Base-by-base conservation (phyloP, 1,140 invertebrate species). In the Thaumatotibia leucotreta region DNA sequence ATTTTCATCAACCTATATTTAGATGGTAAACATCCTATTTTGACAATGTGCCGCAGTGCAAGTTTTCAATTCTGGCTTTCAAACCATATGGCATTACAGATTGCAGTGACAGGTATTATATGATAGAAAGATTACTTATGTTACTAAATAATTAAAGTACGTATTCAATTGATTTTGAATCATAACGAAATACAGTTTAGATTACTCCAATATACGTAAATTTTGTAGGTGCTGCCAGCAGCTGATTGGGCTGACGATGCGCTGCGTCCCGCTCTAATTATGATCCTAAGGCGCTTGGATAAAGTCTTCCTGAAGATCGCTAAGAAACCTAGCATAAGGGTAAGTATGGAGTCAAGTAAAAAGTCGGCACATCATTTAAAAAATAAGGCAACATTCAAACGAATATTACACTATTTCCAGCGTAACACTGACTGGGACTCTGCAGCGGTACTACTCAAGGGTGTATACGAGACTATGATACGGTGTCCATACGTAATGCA, bases 271-370 rank as follows among this genome's bases (percentile, higher is more conserved):
- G 96, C 98, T 0, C 91, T 99, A 0, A 97, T 97, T 27, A 96
- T 97, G 69, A 97, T 99, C 68, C 91, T 99, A 1, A 92, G 98
- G 22, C 92, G 99, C 69, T 92, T 99, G 1, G 99, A 99, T 83
- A 98, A 99, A 90, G 98, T 99, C 0, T 99, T 99, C 81, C 94
- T 95, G 29, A 99, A 99, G 91, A 98, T 99, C 69, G 97, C 97
- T 39, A 99, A 99, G 86, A 99, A 99, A 86, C 94, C 96, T 11
- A 96, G 96, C 9, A 97, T 98, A 64, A 89, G 96, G 70, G 95
- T 95, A 89, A 91, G 86, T 81, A 23, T 20, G 33, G 4, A 35
- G 35, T 69, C n/a, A n/a, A n/a, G n/a, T n/a, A n/a, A n/a, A n/a
- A n/a, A n/a, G n/a, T n/a, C n/a, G n/a, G n/a, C n/a, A n/a, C n/a